Percentiles rank a stretch among this genome's conserved stretches.
Conservation (phyloP, 1,140 invertebrate genomes). For the Drosophila melanogaster region Release_6_plus_ISO1_MT NC_004354.4:20708501-20709000, state of each 20-base stretch:
- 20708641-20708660: conserved; percentile 1
- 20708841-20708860: neutral
- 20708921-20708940: conserved; percentile 76
- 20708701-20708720: neutral
- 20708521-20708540: conserved; percentile 55
- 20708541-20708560: conserved; percentile 72
- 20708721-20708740: conserved; percentile 23
- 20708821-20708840: conserved; percentile 68
- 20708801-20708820: conserved; percentile 63
- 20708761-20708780: conserved; percentile 68
- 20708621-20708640: conserved; percentile 7
- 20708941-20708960: conserved; percentile 74
- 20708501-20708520: conserved; percentile 78
- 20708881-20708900: neutral
- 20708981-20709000: conserved; percentile 23
- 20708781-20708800: conserved; percentile 30
- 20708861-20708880: conserved; percentile 9
- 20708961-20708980: conserved; percentile 32
- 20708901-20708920: conserved; percentile 9
- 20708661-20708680: too few relatives aligned
- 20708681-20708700: neutral
- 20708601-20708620: conserved; percentile 64
- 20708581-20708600: conserved; percentile 79
- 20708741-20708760: conserved; percentile 81
- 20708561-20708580: conserved; percentile 82